Evolutionary conservation across 2,888 invertebrate genomes (phyloP).

Genomic region (Calameuta filiformis): DNA sequence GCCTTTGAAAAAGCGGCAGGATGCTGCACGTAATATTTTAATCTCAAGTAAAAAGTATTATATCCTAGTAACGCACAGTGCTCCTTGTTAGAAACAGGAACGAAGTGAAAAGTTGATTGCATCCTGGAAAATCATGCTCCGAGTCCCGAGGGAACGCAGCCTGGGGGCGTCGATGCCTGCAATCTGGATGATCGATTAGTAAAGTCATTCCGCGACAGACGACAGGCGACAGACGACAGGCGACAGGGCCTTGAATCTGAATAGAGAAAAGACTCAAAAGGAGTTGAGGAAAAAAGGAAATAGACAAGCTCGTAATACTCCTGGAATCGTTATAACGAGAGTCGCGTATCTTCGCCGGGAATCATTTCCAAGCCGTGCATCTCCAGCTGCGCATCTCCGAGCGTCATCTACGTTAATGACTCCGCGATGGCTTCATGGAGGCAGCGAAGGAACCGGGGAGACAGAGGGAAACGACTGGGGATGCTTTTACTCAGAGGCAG

Average conservation of each 20-base stretch:
- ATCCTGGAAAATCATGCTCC: no score
- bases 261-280: conserved; percentile 13
- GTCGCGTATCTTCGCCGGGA: conserved; percentile 34
- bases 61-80: no score
- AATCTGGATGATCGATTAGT: conserved; percentile 46
- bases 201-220: conserved; percentile 27
- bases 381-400: conserved; percentile 30
- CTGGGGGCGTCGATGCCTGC: neutral
- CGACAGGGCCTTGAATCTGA: neutral
- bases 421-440: conserved; percentile 29
- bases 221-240: conserved; percentile 1
- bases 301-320: conserved; percentile 32
- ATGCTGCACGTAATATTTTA: no score
- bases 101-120: no score
- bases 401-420: conserved; percentile 57
- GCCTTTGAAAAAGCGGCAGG: no score
- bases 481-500: conserved; percentile 14
- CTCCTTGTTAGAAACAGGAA: no score
- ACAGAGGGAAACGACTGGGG: conserved; percentile 8
- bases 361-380: conserved; percentile 47
- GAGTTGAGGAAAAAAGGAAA: conserved; percentile 22
- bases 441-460: neutral
- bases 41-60: no score
- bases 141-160: no score
- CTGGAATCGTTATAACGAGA: conserved; percentile 45